These are phyloP conservation scores for Perccottus glenii DNA, from an alignment of 2,113 vertebrate genomes.

Conservation along the genomic window DNA sequence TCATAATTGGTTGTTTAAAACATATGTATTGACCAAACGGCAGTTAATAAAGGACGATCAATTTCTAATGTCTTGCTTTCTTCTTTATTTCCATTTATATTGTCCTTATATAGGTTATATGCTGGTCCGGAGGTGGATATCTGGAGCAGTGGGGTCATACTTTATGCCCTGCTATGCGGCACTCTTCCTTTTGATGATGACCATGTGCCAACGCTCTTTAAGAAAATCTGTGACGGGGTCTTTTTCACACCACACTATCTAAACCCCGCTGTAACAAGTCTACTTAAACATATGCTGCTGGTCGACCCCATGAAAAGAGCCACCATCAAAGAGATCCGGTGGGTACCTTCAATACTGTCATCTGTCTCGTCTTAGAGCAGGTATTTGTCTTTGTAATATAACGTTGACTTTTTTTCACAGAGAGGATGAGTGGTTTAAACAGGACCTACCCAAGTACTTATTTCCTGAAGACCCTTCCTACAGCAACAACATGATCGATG, in stretches of 20 bases:
- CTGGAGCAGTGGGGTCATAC: conserved; percentile 98
- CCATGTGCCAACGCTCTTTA: conserved; percentile 98
- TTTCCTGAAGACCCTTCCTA: conserved; percentile 97
- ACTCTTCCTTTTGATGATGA: conserved; percentile 98
- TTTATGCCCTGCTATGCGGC: conserved; percentile 95
- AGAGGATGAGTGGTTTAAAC: conserved; percentile 98
- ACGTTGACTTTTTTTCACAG: conserved; percentile 62
- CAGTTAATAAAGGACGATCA: background rate
- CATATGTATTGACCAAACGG: background rate
- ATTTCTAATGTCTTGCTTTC: background rate
- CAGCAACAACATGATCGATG: conserved; percentile 96
- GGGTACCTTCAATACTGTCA: conserved; percentile 33
- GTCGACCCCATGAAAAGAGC: conserved; percentile 99
- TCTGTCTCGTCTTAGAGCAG: background rate
- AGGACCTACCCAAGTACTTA: conserved; percentile 94
- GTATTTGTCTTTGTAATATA: background rate
- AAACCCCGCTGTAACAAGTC: conserved; percentile 89
- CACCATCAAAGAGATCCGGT: conserved; percentile 97
- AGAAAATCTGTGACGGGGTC: conserved; percentile 99
- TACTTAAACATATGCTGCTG: conserved; percentile 97
- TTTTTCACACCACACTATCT: conserved; percentile 98
- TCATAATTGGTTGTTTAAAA: background rate
- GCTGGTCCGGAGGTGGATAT: conserved; percentile 98
- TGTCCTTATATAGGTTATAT: conserved; percentile 86
- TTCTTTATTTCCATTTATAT: background rate